phyloP scores from a whole-genome alignment of 2,888 invertebrate species.

The Synergus laeviventris region DNA sequence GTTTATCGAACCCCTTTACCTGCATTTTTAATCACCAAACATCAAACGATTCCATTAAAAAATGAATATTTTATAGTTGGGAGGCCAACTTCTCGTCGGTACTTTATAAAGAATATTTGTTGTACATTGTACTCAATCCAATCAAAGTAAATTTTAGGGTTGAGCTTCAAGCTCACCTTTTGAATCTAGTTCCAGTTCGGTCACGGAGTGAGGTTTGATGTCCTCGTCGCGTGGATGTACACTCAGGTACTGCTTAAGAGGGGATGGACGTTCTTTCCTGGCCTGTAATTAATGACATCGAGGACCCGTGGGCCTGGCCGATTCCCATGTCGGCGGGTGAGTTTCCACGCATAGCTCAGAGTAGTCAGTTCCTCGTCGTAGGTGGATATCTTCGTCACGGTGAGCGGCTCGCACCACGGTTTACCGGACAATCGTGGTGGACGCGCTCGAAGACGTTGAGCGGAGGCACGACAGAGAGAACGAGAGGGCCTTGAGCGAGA shows the following conservation, averaged over 20 bases:
- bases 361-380: slow-evolving; percentile 67
- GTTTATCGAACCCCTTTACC: too few relatives aligned
- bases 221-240: slow-evolving; percentile 14
- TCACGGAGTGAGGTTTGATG: not conserved
- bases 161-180: too few relatives aligned
- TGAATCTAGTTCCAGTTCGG: not conserved
- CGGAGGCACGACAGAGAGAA: slow-evolving; percentile 57
- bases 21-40: too few relatives aligned
- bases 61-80: too few relatives aligned
- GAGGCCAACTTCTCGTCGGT: too few relatives aligned
- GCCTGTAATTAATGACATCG: slow-evolving; percentile 50
- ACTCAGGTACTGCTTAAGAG: slow-evolving; percentile 4
- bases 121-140: too few relatives aligned
- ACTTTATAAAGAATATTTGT: too few relatives aligned
- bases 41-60: too few relatives aligned
- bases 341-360: slow-evolving; percentile 60
- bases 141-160: too few relatives aligned
- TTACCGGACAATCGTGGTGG: slow-evolving; percentile 70
- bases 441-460: slow-evolving; percentile 68
- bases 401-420: slow-evolving; percentile 70
- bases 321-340: slow-evolving; percentile 65
- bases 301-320: slow-evolving; percentile 51
- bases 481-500: slow-evolving; percentile 47
- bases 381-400: slow-evolving; percentile 73
- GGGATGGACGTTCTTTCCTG: slow-evolving; percentile 24